phyloP scores from a whole-genome alignment of 2,113 vertebrate genomes.

The Megatriorchis doriae region DNA sequence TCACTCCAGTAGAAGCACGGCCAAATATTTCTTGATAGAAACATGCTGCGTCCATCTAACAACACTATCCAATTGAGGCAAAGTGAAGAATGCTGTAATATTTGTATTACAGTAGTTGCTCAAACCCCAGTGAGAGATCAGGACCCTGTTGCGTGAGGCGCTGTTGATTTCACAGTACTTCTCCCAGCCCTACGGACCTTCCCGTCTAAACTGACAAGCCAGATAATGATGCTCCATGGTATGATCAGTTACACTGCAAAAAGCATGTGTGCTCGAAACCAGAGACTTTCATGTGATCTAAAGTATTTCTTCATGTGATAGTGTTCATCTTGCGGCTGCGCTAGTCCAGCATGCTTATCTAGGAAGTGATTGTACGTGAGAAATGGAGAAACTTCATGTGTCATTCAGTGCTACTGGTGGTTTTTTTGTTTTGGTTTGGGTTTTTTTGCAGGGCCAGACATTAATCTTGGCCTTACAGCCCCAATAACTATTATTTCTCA shows the following conservation, averaged over 20 bases:
- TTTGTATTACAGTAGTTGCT: slow-evolving; percentile 31
- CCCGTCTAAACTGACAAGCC: background rate
- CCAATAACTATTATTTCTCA: slow-evolving; percentile 16
- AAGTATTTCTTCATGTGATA: background rate
- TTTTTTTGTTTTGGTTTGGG: background rate
- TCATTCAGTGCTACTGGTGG: background rate
- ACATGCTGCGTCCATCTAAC: slow-evolving; percentile 45
- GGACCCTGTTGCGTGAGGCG: background rate
- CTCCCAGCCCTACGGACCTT: background rate
- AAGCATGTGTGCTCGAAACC: background rate
- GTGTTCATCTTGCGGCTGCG: background rate
- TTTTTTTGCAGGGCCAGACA: background rate
- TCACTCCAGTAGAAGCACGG: background rate
- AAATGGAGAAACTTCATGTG: background rate
- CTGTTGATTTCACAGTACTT: background rate
- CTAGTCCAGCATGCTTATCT: background rate
- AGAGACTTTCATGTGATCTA: background rate
- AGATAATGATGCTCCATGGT: background rate
- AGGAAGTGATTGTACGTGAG: background rate
- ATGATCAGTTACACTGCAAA: background rate
- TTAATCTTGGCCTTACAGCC: slow-evolving; percentile 27
- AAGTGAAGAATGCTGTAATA: slow-evolving; percentile 18
- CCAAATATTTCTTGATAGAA: slow-evolving; percentile 60
- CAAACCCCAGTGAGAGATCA: slow-evolving; percentile 23
- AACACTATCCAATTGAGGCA: slow-evolving; percentile 34